A percentile compares a stretch with the other conserved stretches of the same genome.
Conservation (phyloP, 2,888 invertebrate species). For the Agonopterix arenella region DNA sequence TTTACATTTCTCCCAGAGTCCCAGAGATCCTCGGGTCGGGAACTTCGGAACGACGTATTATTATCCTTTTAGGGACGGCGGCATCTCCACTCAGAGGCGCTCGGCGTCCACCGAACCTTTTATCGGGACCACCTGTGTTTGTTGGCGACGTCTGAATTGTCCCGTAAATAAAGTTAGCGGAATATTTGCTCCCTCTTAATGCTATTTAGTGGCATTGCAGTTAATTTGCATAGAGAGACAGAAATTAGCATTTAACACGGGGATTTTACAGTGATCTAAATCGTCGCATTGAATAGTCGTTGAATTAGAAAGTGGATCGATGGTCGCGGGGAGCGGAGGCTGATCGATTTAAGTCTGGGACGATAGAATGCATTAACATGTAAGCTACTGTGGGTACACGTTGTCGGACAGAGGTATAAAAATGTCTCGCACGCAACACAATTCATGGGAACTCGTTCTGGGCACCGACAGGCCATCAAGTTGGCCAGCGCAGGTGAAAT, state of each 20-base stretch:
- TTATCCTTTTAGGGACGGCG: constrained; percentile 76
- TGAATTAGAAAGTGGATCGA: constrained; percentile 45
- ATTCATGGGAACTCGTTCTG: constrained; percentile 68
- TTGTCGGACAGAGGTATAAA: constrained; percentile 62
- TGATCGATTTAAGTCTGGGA: constrained; percentile 9
- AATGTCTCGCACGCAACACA: constrained; percentile 61
- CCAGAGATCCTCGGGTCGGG: constrained; percentile 45
- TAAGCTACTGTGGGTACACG: constrained; percentile 40
- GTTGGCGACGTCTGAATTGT: constrained; percentile 73
- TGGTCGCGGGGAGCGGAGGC: constrained; percentile 10
- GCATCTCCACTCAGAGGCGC: constrained; percentile 50
- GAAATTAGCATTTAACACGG: constrained; percentile 64
- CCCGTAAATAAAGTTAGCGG: constrained; percentile 72
- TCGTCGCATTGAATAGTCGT: constrained; percentile 11
- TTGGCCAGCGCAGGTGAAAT: constrained; percentile 57
- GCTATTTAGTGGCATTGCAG: constrained; percentile 60
- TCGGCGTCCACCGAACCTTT: constrained; percentile 57
- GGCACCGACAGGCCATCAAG: constrained; percentile 54
- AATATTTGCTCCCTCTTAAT: constrained; percentile 63
- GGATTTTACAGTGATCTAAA: constrained; percentile 27
- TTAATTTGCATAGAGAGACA: constrained; percentile 62
- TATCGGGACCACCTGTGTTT: constrained; percentile 74
- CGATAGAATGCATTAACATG: constrained; percentile 50
- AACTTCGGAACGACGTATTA: constrained; percentile 71
- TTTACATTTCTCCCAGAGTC: constrained; percentile 70